Evolutionary conservation across 1,140 invertebrate species (phyloP), one percentile per base, ranked within the genome.

Genomic region (Bathynomus jamesi): DNA sequence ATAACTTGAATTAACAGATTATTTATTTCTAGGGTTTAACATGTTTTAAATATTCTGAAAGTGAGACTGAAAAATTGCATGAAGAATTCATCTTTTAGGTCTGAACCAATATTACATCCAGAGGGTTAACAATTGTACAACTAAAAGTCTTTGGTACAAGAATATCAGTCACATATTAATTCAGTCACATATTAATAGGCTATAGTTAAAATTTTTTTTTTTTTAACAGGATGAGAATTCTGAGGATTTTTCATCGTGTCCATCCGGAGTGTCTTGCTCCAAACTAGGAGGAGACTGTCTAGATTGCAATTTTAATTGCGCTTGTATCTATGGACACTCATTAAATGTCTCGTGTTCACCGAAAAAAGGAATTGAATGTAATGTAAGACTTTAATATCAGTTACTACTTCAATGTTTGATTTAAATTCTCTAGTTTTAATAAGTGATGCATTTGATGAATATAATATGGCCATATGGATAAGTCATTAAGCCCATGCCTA

Each of bases 321-420:
- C 67, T 61, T 69, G 67, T 61, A 30, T 69, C 10, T 69, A 69
- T 69, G 67, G 67, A 28, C 28, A 69, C 11, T 61, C 60, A 61
- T 24, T 69, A 5, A 69, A 69, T 61, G 67, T 69, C 0, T 61
- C 67, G 5, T 69, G 67, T 61, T 61, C 17, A 13, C 53, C 67
- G 8, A 69, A 69, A 29, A 25, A 31, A 27, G 60, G 60, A 25
- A 46, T 67, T 21, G 13, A 27, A 31, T 67, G 65, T 27, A n/a
- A n/a, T n/a, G n/a, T n/a, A n/a, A n/a, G n/a, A n/a, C n/a, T n/a
- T n/a, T n/a, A n/a, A n/a, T n/a, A n/a, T n/a, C n/a, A n/a, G n/a
- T n/a, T n/a, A n/a, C n/a, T n/a, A n/a, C n/a, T n/a, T n/a, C n/a
- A n/a, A 24, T 61, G 60, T 61, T 61, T 61, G 60, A 24, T 61